phyloP scores from a whole-genome alignment of 2,797 vertebrate species.

The Anguilla pacifica region DNA sequence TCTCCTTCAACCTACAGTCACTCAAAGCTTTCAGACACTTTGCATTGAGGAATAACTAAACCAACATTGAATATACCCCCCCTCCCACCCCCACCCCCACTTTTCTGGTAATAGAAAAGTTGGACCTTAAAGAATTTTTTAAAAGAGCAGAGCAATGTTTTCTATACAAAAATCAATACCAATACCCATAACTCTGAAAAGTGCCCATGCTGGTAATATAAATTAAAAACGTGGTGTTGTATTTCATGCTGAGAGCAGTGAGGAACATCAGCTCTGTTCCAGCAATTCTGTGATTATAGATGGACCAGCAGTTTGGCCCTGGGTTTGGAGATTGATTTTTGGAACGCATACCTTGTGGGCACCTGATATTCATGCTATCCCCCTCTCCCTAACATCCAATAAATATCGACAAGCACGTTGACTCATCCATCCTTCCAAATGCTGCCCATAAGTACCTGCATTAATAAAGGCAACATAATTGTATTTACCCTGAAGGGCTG shows the following conservation, averaged over 20 bases:
- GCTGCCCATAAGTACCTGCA: not conserved
- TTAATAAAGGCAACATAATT: not conserved
- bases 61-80: not conserved
- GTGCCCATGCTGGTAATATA: slow-evolving; percentile 2
- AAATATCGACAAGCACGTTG: not conserved
- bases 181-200: slow-evolving; percentile 10
- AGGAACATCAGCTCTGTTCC: not conserved
- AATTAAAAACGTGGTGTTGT: not conserved
- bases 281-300: not conserved
- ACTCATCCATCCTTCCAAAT: not conserved
- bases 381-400: not conserved
- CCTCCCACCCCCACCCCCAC: not conserved
- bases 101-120: slow-evolving; percentile 11
- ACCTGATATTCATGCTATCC: not conserved
- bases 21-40: not conserved
- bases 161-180: slow-evolving; percentile 1
- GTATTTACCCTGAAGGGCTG: not conserved
- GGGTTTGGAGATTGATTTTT: not conserved
- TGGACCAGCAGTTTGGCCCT: not conserved
- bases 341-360: not conserved
- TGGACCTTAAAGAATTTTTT: not conserved
- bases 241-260: slow-evolving; percentile 9
- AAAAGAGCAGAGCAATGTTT: slow-evolving; percentile 9
- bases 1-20: not conserved
- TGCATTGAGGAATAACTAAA: not conserved